phyloP scores from a whole-genome alignment of 2,113 vertebrate genomes.

The Grammomys dolichurus region DNA sequence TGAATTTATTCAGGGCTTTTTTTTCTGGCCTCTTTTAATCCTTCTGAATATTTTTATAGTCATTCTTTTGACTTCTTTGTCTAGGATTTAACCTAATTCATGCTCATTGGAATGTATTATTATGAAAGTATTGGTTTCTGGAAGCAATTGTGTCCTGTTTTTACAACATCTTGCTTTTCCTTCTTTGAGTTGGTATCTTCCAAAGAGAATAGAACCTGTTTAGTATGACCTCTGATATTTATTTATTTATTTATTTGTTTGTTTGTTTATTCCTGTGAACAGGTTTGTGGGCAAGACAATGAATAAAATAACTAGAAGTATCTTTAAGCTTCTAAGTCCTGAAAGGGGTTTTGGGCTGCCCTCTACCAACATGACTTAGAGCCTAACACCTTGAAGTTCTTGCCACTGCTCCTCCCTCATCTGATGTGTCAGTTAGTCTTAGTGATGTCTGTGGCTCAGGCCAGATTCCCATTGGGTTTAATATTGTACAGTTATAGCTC shows the following conservation, averaged over 20 bases:
- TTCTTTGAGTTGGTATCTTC: not conserved
- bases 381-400: not conserved
- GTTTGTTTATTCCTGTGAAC: not conserved
- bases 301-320: not conserved
- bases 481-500: not conserved
- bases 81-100: not conserved
- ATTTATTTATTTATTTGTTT: not conserved
- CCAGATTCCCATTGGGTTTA: not conserved
- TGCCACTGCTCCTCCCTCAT: not conserved
- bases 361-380: not conserved
- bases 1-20: not conserved
- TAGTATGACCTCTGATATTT: not conserved
- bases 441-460: not conserved
- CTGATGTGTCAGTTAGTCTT: not conserved
- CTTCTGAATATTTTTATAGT: not conserved
- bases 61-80: slow-evolving; percentile 5
- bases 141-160: not conserved
- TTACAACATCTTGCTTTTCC: not conserved
- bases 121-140: not conserved
- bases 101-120: not conserved
- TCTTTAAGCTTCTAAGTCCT: not conserved
- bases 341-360: not conserved
- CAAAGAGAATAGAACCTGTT: too few species aligned
- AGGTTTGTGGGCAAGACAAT: not conserved
- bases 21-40: not conserved